Evolutionary conservation across 2,113 vertebrate species (phyloP).

Genomic region (Saccopteryx bilineata): DNA sequence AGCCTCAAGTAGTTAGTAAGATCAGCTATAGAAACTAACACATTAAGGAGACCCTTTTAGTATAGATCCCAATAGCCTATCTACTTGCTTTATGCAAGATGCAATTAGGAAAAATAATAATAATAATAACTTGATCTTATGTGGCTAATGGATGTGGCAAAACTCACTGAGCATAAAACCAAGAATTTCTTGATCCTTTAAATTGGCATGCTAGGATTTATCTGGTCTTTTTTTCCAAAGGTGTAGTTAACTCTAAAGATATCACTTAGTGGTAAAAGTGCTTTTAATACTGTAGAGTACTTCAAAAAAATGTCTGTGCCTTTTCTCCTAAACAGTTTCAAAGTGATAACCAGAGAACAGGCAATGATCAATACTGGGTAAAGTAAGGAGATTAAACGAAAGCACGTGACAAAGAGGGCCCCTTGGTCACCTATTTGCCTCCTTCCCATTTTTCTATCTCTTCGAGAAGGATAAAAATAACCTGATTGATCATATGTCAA

Average conservation of each 20-base stretch:
- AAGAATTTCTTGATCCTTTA: slow-evolving; percentile 8
- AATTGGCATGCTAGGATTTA: not conserved
- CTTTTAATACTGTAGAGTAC: not conserved
- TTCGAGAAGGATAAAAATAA: slow-evolving; percentile 31
- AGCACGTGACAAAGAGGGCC: not conserved
- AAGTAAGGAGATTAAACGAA: slow-evolving; percentile 12
- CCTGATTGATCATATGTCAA: not conserved
- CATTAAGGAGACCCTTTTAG: not conserved
- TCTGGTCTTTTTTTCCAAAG: not conserved
- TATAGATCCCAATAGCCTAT: not conserved
- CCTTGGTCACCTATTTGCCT: not conserved
- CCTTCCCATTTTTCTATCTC: not conserved
- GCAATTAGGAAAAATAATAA: not conserved
- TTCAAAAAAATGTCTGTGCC: not conserved
- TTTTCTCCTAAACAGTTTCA: slow-evolving; percentile 39
- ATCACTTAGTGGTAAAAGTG: not conserved
- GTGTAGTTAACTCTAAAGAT: slow-evolving; percentile 1
- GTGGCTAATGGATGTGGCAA: not conserved
- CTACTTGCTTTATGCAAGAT: not conserved
- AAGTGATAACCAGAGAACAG: not conserved
- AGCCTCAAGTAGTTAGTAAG: not conserved
- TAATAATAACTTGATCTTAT: not conserved
- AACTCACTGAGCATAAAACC: not conserved
- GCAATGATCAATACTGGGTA: not conserved
- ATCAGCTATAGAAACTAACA: not conserved